phyloP scores from a whole-genome alignment of 1,140 invertebrate species.

The Grapholita molesta region DNA sequence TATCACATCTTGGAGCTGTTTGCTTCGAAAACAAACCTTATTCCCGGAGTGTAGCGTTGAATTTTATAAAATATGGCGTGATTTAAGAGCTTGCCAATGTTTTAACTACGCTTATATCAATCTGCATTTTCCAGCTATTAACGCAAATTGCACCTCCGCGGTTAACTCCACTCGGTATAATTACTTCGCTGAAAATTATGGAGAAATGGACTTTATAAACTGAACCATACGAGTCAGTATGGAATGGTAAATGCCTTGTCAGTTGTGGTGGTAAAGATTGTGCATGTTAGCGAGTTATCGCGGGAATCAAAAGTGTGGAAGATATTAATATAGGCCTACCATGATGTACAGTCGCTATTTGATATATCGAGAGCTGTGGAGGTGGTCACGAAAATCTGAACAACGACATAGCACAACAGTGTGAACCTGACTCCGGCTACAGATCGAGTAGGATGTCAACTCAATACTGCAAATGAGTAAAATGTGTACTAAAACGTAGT shows the following conservation, averaged over 20 bases:
- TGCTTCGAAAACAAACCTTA: background rate
- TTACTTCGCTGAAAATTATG: background rate
- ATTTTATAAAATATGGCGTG: background rate
- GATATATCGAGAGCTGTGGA: too few species aligned
- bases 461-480: too few species aligned
- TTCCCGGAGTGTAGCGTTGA: background rate
- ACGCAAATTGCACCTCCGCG: slow-evolving; percentile 3
- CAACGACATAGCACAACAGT: too few species aligned
- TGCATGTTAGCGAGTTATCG: background rate
- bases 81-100: background rate
- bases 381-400: too few species aligned
- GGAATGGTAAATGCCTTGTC: background rate
- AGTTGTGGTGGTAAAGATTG: background rate
- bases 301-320: background rate
- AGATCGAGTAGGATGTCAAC: too few species aligned
- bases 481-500: too few species aligned
- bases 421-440: too few species aligned
- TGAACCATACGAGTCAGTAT: background rate
- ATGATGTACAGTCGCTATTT: background rate
- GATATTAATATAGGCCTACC: background rate
- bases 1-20: background rate
- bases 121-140: slow-evolving; percentile 6
- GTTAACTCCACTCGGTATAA: background rate
- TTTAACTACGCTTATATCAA: background rate
- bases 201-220: background rate